Percentiles rank a stretch among this genome's conserved stretches.
phyloP scores from a whole-genome alignment of 2,888 invertebrate genomes.

The Tipula vernalis region DNA sequence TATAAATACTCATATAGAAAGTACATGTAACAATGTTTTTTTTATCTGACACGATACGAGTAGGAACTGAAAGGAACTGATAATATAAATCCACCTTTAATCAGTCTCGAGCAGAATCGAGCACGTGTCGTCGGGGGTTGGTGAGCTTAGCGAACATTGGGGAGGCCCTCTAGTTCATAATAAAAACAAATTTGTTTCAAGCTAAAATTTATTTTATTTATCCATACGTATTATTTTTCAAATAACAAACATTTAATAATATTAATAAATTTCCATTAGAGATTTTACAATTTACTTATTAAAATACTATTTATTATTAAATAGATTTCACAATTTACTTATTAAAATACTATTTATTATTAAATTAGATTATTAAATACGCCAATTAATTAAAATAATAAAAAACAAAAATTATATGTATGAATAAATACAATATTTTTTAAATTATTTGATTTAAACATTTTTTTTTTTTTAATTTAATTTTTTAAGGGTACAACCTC shows the following conservation, averaged over 20 bases:
- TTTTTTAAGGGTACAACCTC: conserved; percentile 51
- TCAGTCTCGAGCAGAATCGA: too few species aligned
- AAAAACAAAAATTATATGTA: not conserved
- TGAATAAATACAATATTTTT: conserved; percentile 4
- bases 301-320: not conserved
- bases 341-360: not conserved
- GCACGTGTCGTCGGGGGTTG: too few species aligned
- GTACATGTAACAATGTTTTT: too few species aligned
- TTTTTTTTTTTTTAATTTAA: not conserved
- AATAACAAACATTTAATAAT: not conserved
- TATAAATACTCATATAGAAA: too few species aligned
- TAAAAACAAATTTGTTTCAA: not conserved
- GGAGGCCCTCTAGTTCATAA: not conserved
- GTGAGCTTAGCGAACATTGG: too few species aligned
- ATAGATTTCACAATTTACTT: not conserved
- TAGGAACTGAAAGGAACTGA: too few species aligned
- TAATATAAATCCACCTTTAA: too few species aligned
- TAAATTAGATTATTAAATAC: not conserved
- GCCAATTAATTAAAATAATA: not conserved
- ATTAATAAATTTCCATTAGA: not conserved
- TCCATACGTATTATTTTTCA: not conserved
- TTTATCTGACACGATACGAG: too few species aligned
- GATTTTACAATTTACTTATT: not conserved
- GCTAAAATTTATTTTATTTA: not conserved
- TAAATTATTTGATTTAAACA: not conserved